Evolutionary conservation across 1,140 invertebrate species (phyloP), one percentile per base, ranked within the genome.

Genomic region (Lepeophtheirus salmonis): DNA sequence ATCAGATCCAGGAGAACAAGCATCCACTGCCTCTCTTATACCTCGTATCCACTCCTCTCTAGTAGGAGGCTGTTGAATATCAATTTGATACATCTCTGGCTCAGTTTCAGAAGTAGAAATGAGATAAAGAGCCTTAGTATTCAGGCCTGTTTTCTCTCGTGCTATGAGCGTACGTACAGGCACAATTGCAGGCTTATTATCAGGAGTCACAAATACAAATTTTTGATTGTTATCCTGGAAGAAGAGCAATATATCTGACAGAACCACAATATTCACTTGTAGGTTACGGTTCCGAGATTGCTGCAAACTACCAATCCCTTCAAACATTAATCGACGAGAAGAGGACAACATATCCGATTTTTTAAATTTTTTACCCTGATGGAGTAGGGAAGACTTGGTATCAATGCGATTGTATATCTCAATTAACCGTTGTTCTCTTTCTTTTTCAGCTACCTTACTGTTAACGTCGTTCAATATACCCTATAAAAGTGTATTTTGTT

Each of bases 51-150:
- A 95, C 0, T 80, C 70, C 65, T 84, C 81, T 67, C 89, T 86
- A 62, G 92, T 86, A 67, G 86, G 85, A 13, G 86, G 85, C 50
- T 85, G 83, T 64, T 83, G 80, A 62, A 91, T 86, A 67, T 91
- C 83, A 14, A 96, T 73, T 70, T 95, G 89, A 69, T 92, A 94
- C 89, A 95, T 94, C 73, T 94, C 91, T 0, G 89, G 89, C 65
- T 86, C 83, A 1, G 77, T 76, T 0, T 85, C 83, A 68, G 86
- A 86, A 50, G 83, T 85, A 50, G 68, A 70, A 65, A 92, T 89
- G 21, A 92, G 75, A 72, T 91, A 91, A 65, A 92, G 83, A 0
- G 85, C 84, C 1, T 83, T 76, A 6, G 84, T 86, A 65, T 90
- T 87, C 62, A 84, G 81, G 41, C 73, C 72, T 1, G 30, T 53